Base-by-base conservation (phyloP, 2,797 vertebrate species). In the Xenops minutus region DNA sequence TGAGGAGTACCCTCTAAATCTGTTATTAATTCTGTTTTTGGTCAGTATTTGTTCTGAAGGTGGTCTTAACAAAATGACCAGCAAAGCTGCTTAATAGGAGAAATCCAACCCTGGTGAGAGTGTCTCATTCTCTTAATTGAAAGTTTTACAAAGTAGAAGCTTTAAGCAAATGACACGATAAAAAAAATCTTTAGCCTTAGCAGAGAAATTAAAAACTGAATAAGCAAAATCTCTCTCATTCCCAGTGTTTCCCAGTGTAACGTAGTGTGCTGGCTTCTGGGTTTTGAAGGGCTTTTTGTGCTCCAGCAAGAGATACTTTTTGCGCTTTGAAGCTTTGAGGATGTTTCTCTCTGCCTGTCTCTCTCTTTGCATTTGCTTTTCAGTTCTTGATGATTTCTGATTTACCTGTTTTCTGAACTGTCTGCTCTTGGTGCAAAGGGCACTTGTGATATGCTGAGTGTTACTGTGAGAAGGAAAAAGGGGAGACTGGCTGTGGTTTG, bases 61-160 rank as follows among this genome's bases (percentile, higher is more conserved):
- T 92, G 86, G 79, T 64, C 61, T 80, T 89, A 89, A 84, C 64
- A 83, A 91, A 95, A 87, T 92, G 81, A 83, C 56, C 68, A 87
- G 61, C 64, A 95, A 89, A 89, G 56, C 68, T 92, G 78, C 75
- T 94, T 95, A 85, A 79, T 10, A 61, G 68, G 37, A 77, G 78
- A 91, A 91, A 82, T 91, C 41, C 84, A 93, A 85, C 49, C 56
- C 46, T 7, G 15, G 46, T 56, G 56, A 92, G 43, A 56, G 48
- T 83, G 88, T 89, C 64, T 61, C 41, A 44, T 76, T 91, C 56
- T 92, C 64, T 87, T 88, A 94, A 77, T 58, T 90, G 59, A 43
- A 94, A 89, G 48, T 20, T 51, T 87, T 73, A 76, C 19, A 92
- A 74, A 94, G 51, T 9, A 92, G 44, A 81, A 79, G 52, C 22